phyloP scores from a whole-genome alignment of 2,797 vertebrate genomes.

The Channa striata region DNA sequence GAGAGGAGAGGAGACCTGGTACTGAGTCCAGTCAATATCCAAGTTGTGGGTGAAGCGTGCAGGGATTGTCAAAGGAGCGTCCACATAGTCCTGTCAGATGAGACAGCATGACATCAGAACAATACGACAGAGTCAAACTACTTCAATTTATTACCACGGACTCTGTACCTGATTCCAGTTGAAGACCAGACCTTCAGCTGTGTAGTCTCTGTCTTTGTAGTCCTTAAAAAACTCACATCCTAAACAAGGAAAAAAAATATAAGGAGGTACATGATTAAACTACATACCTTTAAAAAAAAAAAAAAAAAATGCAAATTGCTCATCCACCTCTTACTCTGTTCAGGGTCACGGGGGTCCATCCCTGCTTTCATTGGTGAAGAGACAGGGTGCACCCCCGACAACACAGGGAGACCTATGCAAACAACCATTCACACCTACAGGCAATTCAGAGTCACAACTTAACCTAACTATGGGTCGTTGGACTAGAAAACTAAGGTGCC shows the following conservation, averaged over 20 bases:
- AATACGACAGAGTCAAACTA: background rate
- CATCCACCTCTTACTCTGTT: too few species aligned
- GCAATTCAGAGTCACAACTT: too few species aligned
- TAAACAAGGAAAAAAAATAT: slow-evolving; percentile 57
- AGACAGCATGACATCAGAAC: slow-evolving; percentile 7
- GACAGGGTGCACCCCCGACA: too few species aligned
- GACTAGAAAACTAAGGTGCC: too few species aligned
- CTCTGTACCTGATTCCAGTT: slow-evolving; percentile 97
- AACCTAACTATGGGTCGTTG: too few species aligned
- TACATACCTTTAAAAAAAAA: too few species aligned
- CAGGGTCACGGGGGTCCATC: too few species aligned
- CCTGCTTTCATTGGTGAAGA: too few species aligned
- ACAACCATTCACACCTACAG: too few species aligned
- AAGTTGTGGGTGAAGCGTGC: slow-evolving; percentile 89
- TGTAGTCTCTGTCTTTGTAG: slow-evolving; percentile 97
- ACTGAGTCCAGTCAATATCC: slow-evolving; percentile 96
- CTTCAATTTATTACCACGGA: background rate
- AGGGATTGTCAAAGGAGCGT: slow-evolving; percentile 96
- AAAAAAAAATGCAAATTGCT: too few species aligned
- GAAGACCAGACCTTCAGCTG: slow-evolving; percentile 96
- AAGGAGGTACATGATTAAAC: background rate
- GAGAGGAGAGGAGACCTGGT: slow-evolving; percentile 86
- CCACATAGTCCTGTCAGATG: slow-evolving; percentile 91
- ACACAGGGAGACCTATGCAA: too few species aligned
- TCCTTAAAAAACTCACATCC: slow-evolving; percentile 99